Conservation (phyloP, 2,888 invertebrate genomes). For the Craniophora ligustri region DNA sequence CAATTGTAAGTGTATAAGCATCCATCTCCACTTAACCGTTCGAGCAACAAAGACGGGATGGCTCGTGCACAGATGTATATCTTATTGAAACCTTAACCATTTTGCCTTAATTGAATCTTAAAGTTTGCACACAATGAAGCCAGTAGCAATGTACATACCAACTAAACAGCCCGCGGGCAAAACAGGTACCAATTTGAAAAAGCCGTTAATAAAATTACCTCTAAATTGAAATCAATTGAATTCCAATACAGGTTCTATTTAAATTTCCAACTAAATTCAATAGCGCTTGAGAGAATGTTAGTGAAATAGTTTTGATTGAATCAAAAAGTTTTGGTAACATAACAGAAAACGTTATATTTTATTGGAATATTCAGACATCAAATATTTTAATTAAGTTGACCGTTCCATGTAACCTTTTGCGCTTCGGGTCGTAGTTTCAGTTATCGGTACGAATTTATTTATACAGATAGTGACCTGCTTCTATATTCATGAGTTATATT, state of each 20-base stretch:
- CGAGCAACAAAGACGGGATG: background rate
- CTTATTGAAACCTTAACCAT: constrained; percentile 13
- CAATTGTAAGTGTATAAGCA: too few relatives aligned
- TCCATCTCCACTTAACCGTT: background rate
- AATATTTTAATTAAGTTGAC: too few relatives aligned
- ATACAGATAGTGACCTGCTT: too few relatives aligned
- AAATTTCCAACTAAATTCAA: constrained; percentile 21
- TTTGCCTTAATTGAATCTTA: constrained; percentile 29
- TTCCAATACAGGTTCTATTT: constrained; percentile 18
- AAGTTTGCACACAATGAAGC: constrained; percentile 18
- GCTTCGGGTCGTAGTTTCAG: too few relatives aligned
- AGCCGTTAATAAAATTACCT: constrained; percentile 25
- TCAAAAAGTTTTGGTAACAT: constrained; percentile 2
- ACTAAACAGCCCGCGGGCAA: constrained; percentile 24
- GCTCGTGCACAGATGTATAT: constrained; percentile 12
- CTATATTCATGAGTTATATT: too few relatives aligned
- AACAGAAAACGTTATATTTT: background rate
- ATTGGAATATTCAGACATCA: too few relatives aligned
- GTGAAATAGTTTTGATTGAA: constrained; percentile 13
- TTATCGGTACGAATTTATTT: too few relatives aligned
- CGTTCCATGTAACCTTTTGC: too few relatives aligned
- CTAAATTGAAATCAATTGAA: constrained; percentile 34
- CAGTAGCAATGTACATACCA: constrained; percentile 27
- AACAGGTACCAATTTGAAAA: constrained; percentile 30
- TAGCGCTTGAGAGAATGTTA: constrained; percentile 19